Percentiles rank a stretch among this genome's conserved stretches.
Conservation (phyloP, 2,797 vertebrate species). For the Myotis pilosus region DNA sequence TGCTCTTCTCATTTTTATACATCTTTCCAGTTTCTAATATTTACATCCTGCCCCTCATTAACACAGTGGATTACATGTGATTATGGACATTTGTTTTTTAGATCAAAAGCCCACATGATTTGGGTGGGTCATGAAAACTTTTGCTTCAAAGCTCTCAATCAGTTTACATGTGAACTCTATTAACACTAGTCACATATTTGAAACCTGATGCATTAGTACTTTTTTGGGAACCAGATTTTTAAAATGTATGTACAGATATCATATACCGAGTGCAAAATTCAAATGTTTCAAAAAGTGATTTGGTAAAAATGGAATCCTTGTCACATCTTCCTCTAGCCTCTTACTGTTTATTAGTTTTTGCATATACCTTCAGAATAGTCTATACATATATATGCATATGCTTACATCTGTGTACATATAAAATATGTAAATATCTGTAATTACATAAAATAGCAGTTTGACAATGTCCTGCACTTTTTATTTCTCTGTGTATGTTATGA, state of each 20-base stretch:
- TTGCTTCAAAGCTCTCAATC: background rate
- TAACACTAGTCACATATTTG: background rate
- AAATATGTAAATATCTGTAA: background rate
- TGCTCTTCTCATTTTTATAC: background rate
- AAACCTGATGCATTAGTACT: background rate
- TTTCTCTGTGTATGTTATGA: background rate
- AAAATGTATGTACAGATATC: background rate
- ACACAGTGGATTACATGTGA: background rate
- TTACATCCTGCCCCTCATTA: background rate
- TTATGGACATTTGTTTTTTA: background rate
- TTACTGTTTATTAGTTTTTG: background rate
- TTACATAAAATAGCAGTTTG: background rate
- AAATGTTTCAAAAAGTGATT: background rate
- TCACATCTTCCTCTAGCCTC: background rate
- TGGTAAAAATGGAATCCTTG: background rate
- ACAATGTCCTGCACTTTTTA: background rate
- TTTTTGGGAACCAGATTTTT: background rate
- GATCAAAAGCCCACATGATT: background rate
- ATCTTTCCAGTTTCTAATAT: background rate
- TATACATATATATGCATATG: background rate
- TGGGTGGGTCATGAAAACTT: background rate
- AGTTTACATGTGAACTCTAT: background rate
- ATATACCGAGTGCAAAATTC: background rate
- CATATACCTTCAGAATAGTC: background rate
- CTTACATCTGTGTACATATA: background rate